Evolutionary conservation across 2,888 invertebrate species (phyloP).

Genomic region (Ariolimax columbianus): DNA sequence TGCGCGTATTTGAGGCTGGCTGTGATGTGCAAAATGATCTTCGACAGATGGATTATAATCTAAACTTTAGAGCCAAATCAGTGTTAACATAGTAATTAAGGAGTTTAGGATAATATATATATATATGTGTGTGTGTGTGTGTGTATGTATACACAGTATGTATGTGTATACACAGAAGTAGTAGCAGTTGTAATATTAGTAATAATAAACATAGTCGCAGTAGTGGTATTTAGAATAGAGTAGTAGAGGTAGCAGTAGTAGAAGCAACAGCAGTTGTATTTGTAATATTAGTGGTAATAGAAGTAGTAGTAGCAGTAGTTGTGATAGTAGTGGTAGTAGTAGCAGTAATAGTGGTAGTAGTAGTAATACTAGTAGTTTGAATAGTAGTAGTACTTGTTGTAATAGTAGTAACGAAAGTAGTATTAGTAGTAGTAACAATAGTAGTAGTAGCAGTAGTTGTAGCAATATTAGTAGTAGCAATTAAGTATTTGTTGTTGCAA

Average conservation of each 20-base stretch:
- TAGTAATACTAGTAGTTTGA: background rate
- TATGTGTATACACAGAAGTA: no score
- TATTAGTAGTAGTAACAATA: background rate
- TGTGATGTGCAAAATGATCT: no score
- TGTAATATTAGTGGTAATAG: background rate
- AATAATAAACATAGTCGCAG: conserved; percentile 21
- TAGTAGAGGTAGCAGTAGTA: background rate
- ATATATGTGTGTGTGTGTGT: no score
- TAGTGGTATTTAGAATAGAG: conserved; percentile 36
- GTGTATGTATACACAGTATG: no score
- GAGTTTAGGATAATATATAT: no score
- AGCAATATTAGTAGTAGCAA: no score
- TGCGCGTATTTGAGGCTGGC: no score
- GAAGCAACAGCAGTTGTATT: background rate
- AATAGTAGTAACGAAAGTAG: background rate
- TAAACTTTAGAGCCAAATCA: no score
- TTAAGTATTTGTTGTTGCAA: background rate
- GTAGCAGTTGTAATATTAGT: conserved; percentile 35
- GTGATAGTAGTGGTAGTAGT: background rate
- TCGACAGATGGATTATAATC: no score
- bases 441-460: background rate
- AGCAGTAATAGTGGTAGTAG: background rate
- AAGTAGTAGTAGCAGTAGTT: background rate
- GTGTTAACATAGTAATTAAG: no score
- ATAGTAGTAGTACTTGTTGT: background rate